phyloP scores from a whole-genome alignment of 2,113 vertebrate genomes.

The Mesitornis unicolor region DNA sequence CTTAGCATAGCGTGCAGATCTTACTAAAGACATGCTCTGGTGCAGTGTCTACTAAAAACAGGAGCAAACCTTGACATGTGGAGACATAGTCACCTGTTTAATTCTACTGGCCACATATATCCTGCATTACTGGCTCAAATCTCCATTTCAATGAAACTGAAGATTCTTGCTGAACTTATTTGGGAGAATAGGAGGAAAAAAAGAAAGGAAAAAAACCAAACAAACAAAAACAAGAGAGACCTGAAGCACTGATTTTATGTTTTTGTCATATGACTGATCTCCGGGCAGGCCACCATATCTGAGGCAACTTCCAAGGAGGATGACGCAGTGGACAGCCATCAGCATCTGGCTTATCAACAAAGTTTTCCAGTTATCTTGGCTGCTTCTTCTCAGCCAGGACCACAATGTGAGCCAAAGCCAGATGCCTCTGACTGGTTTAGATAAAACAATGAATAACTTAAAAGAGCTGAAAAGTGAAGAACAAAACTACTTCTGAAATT shows the following conservation, averaged over 20 bases:
- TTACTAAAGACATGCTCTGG: neutral
- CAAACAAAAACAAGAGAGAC: too few species aligned
- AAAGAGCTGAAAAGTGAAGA: neutral
- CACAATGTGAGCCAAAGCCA: neutral
- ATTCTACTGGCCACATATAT: neutral
- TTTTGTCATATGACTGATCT: too few species aligned
- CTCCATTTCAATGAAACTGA: neutral
- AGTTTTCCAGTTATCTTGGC: neutral
- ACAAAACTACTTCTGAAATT: neutral
- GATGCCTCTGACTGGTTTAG: neutral
- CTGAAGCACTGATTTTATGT: neutral
- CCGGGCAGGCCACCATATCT: neutral
- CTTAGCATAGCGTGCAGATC: neutral
- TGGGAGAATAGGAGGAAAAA: neutral
- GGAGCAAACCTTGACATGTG: neutral
- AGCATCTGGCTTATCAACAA: neutral
- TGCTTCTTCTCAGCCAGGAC: neutral
- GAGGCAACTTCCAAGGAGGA: neutral
- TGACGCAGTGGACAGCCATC: neutral
- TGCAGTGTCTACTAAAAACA: neutral
- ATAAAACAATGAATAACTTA: neutral
- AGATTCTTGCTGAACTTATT: neutral
- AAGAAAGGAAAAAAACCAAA: neutral
- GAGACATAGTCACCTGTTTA: neutral
- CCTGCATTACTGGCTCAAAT: neutral